Evolutionary conservation across 35 echinoderm and acorn worm genomes (phyloP), one percentile per base, ranked within the genome.

Genomic region (Lytechinus pictus): DNA sequence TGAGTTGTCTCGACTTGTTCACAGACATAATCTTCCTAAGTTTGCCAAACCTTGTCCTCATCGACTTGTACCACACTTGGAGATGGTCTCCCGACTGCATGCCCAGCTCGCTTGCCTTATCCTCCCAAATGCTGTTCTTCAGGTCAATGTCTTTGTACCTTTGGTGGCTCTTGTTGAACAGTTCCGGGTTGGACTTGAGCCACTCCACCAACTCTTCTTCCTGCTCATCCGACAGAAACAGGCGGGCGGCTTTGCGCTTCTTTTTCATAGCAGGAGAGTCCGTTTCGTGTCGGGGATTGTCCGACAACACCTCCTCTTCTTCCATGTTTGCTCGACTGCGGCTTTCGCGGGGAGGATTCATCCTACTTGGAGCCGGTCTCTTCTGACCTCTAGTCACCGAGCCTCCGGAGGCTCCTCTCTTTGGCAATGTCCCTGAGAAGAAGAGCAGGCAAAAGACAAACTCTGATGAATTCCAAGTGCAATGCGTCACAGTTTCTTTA

Each of bases 31-130:
- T 52, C 89, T 27, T 91, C 19, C 89, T 91, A 6, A 91, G 89
- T 91, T 91, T 91, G 16, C 44, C 89, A 28, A 53, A 91, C 54
- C 89, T 91, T 52, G 89, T 91, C 54, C 89, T 52, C 89, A 91
- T 91, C 0, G 89, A 91, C 89, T 91, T 91, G 89, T 53, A 91
- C 44, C 44, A 91, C 44, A 54, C 54, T 53, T 53, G 44, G 44
- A 91, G 89, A 27, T 16, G 24, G 19, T 79, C 66, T n/a, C 66
- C 66, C 19, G 66, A 79, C n/a, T 24, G 19, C 66, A 79, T 24
- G n/a, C 21, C 66, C 0, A 79, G 66, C 16, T 79, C 4, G 19
- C 6, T 24, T 79, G 66, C 66, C 21, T 79, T 79, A 1, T 79
- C 12, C 66, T 79, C 66, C 66, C 66, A 79, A 79, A 79, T 14